Percentiles rank a stretch among this genome's conserved stretches.
Evolutionary conservation across 2,888 invertebrate species (phyloP).

Genomic region (Leucozona laternaria): DNA sequence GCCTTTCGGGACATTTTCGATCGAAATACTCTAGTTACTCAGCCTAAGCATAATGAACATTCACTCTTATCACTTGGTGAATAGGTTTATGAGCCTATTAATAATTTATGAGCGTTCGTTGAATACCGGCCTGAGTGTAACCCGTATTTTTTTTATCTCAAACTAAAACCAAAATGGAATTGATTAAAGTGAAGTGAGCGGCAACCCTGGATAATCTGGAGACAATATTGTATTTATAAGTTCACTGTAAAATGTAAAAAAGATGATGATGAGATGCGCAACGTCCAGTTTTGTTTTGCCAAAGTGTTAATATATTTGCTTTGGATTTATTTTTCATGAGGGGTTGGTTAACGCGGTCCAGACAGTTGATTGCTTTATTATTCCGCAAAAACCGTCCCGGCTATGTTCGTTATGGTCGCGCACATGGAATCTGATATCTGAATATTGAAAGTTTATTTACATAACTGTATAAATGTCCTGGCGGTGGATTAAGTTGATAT

Average conservation of each 20-base stretch:
- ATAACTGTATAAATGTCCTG: not conserved
- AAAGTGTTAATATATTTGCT: conserved; percentile 75
- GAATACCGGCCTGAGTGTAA: too few species aligned
- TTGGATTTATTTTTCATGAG: conserved; percentile 39
- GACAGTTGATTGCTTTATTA: conserved; percentile 76
- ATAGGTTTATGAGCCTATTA: too few species aligned
- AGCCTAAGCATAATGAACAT: too few species aligned
- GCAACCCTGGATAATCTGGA: conserved; percentile 6
- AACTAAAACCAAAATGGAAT: too few species aligned
- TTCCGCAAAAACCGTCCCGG: conserved; percentile 55
- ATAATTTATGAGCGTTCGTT: too few species aligned
- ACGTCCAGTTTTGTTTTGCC: conserved; percentile 47
- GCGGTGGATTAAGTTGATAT: conserved; percentile 11
- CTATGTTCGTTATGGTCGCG: conserved; percentile 11
- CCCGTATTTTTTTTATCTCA: too few species aligned
- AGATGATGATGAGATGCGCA: conserved; percentile 72
- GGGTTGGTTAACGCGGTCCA: conserved; percentile 32
- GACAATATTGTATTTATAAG: conserved; percentile 45
- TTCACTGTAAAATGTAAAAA: conserved; percentile 19
- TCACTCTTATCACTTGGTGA: too few species aligned
- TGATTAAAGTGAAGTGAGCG: not conserved
- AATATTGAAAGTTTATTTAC: conserved; percentile 65
- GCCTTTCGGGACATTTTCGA: too few species aligned
- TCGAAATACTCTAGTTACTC: too few species aligned
- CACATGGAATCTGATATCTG: conserved; percentile 61